A percentile compares a stretch with the other conserved stretches of the same genome.
Evolutionary conservation across 1,140 invertebrate genomes (phyloP).

Genomic region (Rhyacophila brunnea): DNA sequence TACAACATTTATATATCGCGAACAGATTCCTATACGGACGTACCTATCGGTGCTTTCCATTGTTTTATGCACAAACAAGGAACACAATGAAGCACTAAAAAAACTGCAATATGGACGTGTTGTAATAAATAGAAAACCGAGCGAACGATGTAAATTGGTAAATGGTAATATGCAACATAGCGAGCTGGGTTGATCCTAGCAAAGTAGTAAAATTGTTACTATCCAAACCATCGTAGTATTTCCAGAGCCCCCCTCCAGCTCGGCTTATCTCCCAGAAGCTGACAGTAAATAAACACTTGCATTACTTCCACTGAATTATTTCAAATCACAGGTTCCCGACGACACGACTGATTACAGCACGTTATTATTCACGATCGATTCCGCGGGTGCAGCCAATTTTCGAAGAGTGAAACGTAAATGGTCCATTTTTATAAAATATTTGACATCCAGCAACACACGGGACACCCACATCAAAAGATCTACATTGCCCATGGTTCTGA

Average conservation of each 20-base stretch:
- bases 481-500: constrained; percentile 55
- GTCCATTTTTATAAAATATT: constrained; percentile 42
- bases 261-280: constrained; percentile 46
- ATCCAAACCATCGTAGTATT: constrained; percentile 53
- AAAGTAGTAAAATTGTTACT: constrained; percentile 56
- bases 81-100: constrained; percentile 52
- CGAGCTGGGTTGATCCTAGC: constrained; percentile 13
- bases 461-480: constrained; percentile 56
- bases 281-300: constrained; percentile 31
- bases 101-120: constrained; percentile 56
- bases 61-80: constrained; percentile 47
- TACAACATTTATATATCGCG: constrained; percentile 11
- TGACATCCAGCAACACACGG: constrained; percentile 51
- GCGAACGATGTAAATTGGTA: constrained; percentile 20
- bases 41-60: constrained; percentile 53
- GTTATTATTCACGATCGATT: constrained; percentile 4
- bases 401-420: constrained; percentile 8
- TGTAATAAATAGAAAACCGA: constrained; percentile 27
- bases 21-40: constrained; percentile 18
- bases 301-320: constrained; percentile 14
- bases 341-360: constrained; percentile 4
- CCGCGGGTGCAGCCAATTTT: constrained; percentile 4
- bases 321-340: constrained; percentile 4
- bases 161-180: constrained; percentile 22
- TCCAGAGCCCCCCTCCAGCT: constrained; percentile 50